Evolutionary conservation across 2,888 invertebrate genomes (phyloP), one percentile per base, ranked within the genome.

Genomic region (Drosophila gaucha): DNA sequence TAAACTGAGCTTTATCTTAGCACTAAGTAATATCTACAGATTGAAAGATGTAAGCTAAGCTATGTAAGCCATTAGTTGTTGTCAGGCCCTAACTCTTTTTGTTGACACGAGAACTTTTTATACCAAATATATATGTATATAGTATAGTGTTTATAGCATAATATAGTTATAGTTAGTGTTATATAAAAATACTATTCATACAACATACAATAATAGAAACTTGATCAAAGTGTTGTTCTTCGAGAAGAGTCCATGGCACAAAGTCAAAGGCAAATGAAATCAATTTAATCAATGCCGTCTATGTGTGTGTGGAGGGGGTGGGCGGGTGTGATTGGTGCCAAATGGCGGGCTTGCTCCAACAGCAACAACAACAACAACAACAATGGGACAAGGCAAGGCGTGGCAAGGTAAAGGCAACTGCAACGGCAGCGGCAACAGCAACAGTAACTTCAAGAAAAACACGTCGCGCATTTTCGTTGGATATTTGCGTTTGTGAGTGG

Each of bases 391-490:
- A 6, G 6, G 46, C 30, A 35, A 66, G 72, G 60, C 60, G 66
- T 69, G 62, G 41, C 24, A 72, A 56, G 59, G 20, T 12, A 31
- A 31, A 5, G 6, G 56, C 39, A 46, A 43, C 36, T 16, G 3
- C 22, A 28, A 56, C 54, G 28, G 22, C 22, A 22, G 2, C 2
- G 22, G 5, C 22, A 22, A 22, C 3, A 22, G 20, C 18, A 31
- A 31, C n/a, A 12, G 56, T 43, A 46, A 43, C 36, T 16, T 4
- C 22, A 28, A 56, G 35, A 39, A 26, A 51, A 67, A 56, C 55
- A 76, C 52, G 65, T 65, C 67, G 67, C 67, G 65, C 59, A 71
- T 79, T 79, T 64, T 67, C 38, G 46, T 60, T 59, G 49, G 39
- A n/a, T 46, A 22, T 18, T 20, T 26, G 35, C 20, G 10, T 10